Evolutionary conservation across 2,888 invertebrate genomes (phyloP), one percentile per base, ranked within the genome.

Genomic region (Osmoderma eremita): DNA sequence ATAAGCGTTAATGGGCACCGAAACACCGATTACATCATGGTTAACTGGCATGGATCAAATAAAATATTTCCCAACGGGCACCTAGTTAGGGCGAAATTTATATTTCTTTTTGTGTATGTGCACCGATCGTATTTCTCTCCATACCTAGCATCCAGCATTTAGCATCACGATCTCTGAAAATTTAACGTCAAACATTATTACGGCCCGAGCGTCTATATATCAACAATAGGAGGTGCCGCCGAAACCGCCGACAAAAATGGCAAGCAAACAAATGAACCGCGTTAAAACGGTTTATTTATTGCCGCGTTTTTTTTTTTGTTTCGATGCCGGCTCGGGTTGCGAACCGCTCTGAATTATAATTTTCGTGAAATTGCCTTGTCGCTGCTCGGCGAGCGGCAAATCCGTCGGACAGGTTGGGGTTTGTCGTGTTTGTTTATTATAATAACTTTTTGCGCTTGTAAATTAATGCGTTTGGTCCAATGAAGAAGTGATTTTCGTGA

Each of bases 211-310:
- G 56, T 6, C 39, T 39, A 39, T 22, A 48, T 18, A 22, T 22
- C 56, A 56, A 56, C 56, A 56, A 56, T 56, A 20, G 41, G n/a
- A 39, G n/a, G 41, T 41, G 6, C 39, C 24, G 30, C 6, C 10
- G 30, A 8, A 30, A 30, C 10, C 30, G 22, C n/a, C 13, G 42
- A 17, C 4, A 24, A 41, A 56, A 56, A 39, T 18, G 20, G 17
- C 15, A 20, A 56, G 30, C 39, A 56, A 56, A 56, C 56, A 56
- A 56, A 56, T 56, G 56, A 56, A 56, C 56, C 41, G 56, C 41
- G 41, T 18, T 41, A 17, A 56, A 41, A 22, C 56, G 56, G 39
- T 56, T 56, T 56, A 56, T 56, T 56, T 56, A 56, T 56, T 39
- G 13, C 12, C 13, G 20, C 2, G 30, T 30, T 30, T 30, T 30